Base-by-base conservation (phyloP, 2,888 invertebrate species). In the Drosophila acutilabella region DNA sequence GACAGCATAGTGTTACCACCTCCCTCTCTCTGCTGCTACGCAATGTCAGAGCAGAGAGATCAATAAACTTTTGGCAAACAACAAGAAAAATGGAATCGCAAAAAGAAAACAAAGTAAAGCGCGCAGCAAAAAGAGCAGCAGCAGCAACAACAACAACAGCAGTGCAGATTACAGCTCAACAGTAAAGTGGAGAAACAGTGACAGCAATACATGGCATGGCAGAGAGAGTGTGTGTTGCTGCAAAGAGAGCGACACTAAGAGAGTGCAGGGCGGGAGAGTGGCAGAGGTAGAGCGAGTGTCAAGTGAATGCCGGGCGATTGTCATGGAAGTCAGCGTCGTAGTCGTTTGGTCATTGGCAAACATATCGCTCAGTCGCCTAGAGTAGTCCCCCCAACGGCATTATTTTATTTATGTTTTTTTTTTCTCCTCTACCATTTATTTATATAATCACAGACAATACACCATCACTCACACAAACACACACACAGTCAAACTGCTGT, bases 61-160 rank as follows among this genome's bases (percentile, higher is more conserved):
- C 86, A 88, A 88, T 85, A 88, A 83, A 83, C 82, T 87, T 87
- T 83, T 85, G 85, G 82, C 83, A 88, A 83, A 88, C 80, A 83
- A 81, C 82, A 88, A 85, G 85, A 11, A 81, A 84, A 82, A 77
- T 86, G 81, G 78, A 81, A 82, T 59, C 74, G 76, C 70, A 86
- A 86, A 81, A 82, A 80, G 85, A 82, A 82, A 87, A 87, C 81
- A 82, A 82, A 82, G 78, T 79, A 64, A 84, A 87, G 80, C 74
- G 80, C 74, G 81, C 74, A 58, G 75, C 81, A 66, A 64, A 65
- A 52, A 44, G 30, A 30, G 30, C 23, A 23, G 81, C 74, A 58
- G 36, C 7, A 26, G 26, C 26, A 26, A 26, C 26, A 26, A 26
- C 26, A 26, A 26, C 26, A 30, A 13, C 36, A 36, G 1, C 36